These are phyloP conservation scores for Eulemur rubriventer DNA, from an alignment of 2,797 vertebrate genomes.

Conservation along the genomic window DNA sequence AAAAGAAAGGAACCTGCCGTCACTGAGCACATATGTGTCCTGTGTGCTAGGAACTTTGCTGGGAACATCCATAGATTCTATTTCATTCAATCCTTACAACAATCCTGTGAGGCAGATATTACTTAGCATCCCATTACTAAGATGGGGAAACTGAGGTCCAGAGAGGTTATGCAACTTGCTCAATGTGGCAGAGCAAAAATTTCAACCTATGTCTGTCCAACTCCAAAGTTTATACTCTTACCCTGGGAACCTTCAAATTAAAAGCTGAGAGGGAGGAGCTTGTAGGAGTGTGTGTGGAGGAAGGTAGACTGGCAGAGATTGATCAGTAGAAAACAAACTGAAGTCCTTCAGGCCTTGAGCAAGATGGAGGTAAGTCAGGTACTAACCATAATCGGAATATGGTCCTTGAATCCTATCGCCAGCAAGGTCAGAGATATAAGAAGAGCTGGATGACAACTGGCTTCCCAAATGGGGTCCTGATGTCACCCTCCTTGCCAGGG, in stretches of 20 bases:
- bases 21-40: background rate
- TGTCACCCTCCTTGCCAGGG: conserved; percentile 7
- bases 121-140: background rate
- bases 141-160: background rate
- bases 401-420: background rate
- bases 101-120: background rate
- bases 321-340: background rate
- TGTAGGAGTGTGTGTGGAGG: background rate
- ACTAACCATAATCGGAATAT: background rate
- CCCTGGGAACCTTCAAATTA: background rate
- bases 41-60: background rate
- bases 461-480: conserved; percentile 58
- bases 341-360: background rate
- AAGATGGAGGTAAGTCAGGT: background rate
- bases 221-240: background rate
- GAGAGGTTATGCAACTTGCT: background rate
- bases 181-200: background rate
- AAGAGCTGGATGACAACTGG: conserved; percentile 23
- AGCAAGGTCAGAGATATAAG: conserved; percentile 24
- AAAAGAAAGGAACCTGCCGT: background rate
- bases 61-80: background rate
- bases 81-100: conserved; percentile 20
- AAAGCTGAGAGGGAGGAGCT: background rate
- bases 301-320: background rate
- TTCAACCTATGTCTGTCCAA: background rate